A percentile compares a stretch with the other conserved stretches of the same genome.
phyloP scores from a whole-genome alignment of 2,113 vertebrate genomes.

The Caretta caretta region DNA sequence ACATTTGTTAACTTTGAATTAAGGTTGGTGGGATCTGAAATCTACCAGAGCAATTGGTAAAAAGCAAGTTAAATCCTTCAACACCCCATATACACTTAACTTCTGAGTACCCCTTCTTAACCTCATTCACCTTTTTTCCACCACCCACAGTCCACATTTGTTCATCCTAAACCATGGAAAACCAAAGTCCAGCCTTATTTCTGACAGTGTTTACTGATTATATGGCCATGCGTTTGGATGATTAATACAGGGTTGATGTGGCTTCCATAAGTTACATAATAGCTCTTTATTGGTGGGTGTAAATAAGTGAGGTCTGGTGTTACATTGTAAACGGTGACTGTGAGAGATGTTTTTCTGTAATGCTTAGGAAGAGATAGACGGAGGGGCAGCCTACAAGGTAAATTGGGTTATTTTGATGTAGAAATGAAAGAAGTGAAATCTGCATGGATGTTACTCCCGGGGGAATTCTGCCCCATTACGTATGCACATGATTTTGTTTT shows the following conservation, averaged over 20 bases:
- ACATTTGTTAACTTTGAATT: not conserved
- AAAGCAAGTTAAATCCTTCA: not conserved
- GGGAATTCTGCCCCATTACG: too few relatives aligned
- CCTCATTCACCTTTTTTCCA: not conserved
- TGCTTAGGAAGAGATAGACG: not conserved
- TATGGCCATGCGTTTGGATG: not conserved
- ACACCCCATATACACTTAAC: not conserved
- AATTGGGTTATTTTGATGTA: not conserved
- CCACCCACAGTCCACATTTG: not conserved
- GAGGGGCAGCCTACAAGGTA: not conserved
- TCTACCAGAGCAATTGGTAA: not conserved
- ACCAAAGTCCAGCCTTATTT: not conserved
- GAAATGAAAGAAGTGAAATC: not conserved
- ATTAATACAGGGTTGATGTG: not conserved
- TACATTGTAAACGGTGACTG: not conserved
- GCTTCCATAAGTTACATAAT: not conserved
- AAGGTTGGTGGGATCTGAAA: not conserved
- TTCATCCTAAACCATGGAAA: slow-evolving; percentile 13
- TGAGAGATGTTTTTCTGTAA: not conserved
- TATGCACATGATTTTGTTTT: too few relatives aligned
- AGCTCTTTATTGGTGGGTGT: not conserved
- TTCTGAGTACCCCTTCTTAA: not conserved
- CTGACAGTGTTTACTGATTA: not conserved
- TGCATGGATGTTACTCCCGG: not conserved
- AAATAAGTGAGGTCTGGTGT: rapidly evolving